Conservation (phyloP, 2,797 vertebrate species). For the Nothura maculosa region DNA sequence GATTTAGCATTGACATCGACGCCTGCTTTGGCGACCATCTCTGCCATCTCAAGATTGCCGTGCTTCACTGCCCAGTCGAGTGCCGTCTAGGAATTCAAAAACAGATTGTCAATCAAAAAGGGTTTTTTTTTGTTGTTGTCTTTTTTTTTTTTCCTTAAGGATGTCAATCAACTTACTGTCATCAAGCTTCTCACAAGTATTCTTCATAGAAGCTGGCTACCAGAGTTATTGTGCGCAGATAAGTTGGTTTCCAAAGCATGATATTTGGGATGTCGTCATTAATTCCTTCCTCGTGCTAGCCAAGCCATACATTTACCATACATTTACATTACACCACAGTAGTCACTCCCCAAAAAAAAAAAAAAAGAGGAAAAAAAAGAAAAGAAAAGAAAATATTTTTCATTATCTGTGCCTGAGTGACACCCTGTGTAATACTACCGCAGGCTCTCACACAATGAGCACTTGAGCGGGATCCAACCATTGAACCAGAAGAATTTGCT, state of each 20-base stretch:
- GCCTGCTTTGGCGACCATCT: constrained; percentile 83
- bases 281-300: constrained; percentile 21
- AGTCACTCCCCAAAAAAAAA: not conserved
- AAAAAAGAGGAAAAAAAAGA: not conserved
- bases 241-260: constrained; percentile 40
- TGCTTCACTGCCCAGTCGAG: constrained; percentile 87
- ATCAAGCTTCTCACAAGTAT: constrained; percentile 60
- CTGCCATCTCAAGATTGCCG: constrained; percentile 80
- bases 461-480: constrained; percentile 57
- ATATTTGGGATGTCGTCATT: constrained; percentile 42
- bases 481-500: constrained; percentile 56
- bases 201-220: constrained; percentile 44
- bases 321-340: constrained; percentile 24
- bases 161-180: constrained; percentile 70
- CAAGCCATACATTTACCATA: constrained; percentile 13
- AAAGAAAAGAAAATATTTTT: constrained; percentile 34
- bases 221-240: constrained; percentile 19
- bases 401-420: constrained; percentile 55
- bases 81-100: constrained; percentile 80
- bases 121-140: not conserved
- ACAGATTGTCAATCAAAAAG: constrained; percentile 74
- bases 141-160: constrained; percentile 16
- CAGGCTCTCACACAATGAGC: constrained; percentile 54
- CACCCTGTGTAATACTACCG: constrained; percentile 43
- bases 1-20: constrained; percentile 85